Evolutionary conservation across 2,797 vertebrate genomes (phyloP).

Genomic region (Sebastes oblongus): DNA sequence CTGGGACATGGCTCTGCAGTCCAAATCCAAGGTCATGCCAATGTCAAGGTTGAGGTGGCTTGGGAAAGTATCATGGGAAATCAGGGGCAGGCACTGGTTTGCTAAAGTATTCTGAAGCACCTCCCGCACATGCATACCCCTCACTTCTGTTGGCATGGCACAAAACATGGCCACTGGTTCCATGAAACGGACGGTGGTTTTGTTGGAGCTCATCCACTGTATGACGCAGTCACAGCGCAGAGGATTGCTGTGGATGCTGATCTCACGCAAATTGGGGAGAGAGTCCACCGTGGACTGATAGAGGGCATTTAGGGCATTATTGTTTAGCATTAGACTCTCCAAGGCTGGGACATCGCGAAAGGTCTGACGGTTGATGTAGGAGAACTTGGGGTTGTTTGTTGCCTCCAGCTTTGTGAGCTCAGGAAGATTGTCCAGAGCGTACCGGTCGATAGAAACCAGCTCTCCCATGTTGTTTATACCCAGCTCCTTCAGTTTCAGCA

Average conservation of each 20-base stretch:
- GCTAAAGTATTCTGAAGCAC: conserved; percentile 85
- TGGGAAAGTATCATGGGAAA: conserved; percentile 91
- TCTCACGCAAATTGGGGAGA: conserved; percentile 93
- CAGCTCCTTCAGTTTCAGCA: conserved; percentile 94
- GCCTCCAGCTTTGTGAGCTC: conserved; percentile 97
- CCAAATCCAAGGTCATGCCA: conserved; percentile 88
- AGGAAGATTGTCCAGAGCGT: conserved; percentile 94
- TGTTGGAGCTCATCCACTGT: conserved; percentile 95
- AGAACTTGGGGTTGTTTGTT: conserved; percentile 96
- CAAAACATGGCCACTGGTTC: conserved; percentile 96
- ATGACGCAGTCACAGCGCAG: conserved; percentile 94
- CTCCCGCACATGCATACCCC: conserved; percentile 90
- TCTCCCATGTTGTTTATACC: conserved; percentile 98
- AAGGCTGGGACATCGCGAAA: conserved; percentile 93
- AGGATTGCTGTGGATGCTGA: conserved; percentile 96
- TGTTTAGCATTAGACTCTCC: conserved; percentile 97
- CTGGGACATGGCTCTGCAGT: conserved; percentile 95
- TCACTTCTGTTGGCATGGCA: conserved; percentile 88
- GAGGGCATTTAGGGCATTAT: conserved; percentile 93
- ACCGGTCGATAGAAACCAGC: conserved; percentile 91
- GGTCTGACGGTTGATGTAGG: conserved; percentile 90
- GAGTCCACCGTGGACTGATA: conserved; percentile 92
- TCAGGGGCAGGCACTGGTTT: conserved; percentile 94
- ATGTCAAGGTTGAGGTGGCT: conserved; percentile 89
- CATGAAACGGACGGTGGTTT: conserved; percentile 95